Evolutionary conservation across 23 tunicate genomes (phyloP), one percentile per base, ranked within the genome.

Genomic region (Botrylloides violaceus): DNA sequence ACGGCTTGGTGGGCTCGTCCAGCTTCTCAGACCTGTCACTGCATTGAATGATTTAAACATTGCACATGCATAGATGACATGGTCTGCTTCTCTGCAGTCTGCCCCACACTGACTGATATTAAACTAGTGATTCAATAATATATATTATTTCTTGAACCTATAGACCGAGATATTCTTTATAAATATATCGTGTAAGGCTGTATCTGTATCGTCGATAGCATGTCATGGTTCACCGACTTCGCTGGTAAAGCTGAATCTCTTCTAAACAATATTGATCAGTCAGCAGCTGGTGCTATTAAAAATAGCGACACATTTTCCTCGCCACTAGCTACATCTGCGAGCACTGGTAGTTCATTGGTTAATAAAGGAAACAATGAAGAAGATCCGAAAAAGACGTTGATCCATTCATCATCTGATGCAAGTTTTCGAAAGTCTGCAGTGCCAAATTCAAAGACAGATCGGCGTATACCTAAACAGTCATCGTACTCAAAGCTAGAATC

Each of bases 191-290:
- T n/a, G n/a, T n/a, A n/a, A n/a, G n/a, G n/a, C n/a, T n/a, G n/a
- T n/a, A 43, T 43, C 27, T 20, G 65, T 23, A 1, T 15, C 37
- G 32, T 68, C 37, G 27, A 19, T 0, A 68, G 4, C 37, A 92
- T 92, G 98, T 92, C 98, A 5, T 92, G 98, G 98, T 29, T 93
- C 32, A 73, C 70, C 3, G 88, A 78, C 43, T 62, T 89, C 15
- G 98, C 98, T 47, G 93, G 93, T 12, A 88, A 93, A 59, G 98
- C 95, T 29, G 98, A 93, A 57, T 60, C 81, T 18, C 71, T 93
- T 71, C 77, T 93, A 0, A 88, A 86, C 70, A 93, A 93, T 56
- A 81, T 93, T 34, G 98, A 93, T 56, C 94, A 93, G 80, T 58
- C 83, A 27, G 98, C 98, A 30, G 98, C 95, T 58, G 95, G 61